Base-by-base conservation (phyloP, 2,888 invertebrate species). In the Schrankia costaestrigalis region DNA sequence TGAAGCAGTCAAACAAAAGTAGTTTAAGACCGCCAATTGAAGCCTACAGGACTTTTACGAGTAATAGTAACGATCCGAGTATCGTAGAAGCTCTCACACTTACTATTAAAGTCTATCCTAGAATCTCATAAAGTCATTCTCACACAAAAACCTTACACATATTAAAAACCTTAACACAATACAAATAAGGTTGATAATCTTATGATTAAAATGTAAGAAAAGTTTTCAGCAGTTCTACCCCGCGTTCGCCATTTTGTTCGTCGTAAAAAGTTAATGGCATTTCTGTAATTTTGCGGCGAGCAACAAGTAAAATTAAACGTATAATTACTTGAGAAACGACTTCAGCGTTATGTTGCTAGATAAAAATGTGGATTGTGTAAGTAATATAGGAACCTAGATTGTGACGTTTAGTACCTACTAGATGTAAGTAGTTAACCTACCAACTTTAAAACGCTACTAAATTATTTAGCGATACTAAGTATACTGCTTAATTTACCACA, bases 241-340 rank as follows among this genome's bases (percentile, higher is more conserved):
- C 35, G 54, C 41, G 31, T 54, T 62, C 71, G 77, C 80, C 79
- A 83, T 84, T 85, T 82, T 74, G 80, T 77, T 71, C 65, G 60
- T 73, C 84, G 79, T 84, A 83, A 85, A 85, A 80, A 78, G 76
- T 80, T 83, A 83, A 83, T 80, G 66, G 66, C 67, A 59, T 67
- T 64, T 56, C 71, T 62, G 75, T 77, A 78, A 78, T 82, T 79
- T 72, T 63, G 69, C 58, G 68, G 64, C 59, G 56, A 70, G 78
- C 81, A 82, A 84, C 81, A 82, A 81, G 83, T 82, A 65, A 74
- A 74, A 78, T 80, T 76, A 78, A 79, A 78, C 70, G 71, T 68
- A 71, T 78, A 77, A 82, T 81, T 78, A 74, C 65, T 57, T 47
- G 50, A 58, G 46, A 55, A 63, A 60, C 63, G 56, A 62, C 45